Evolutionary conservation across 2,888 invertebrate genomes (phyloP).

Genomic region (Ectemnius cavifrons): DNA sequence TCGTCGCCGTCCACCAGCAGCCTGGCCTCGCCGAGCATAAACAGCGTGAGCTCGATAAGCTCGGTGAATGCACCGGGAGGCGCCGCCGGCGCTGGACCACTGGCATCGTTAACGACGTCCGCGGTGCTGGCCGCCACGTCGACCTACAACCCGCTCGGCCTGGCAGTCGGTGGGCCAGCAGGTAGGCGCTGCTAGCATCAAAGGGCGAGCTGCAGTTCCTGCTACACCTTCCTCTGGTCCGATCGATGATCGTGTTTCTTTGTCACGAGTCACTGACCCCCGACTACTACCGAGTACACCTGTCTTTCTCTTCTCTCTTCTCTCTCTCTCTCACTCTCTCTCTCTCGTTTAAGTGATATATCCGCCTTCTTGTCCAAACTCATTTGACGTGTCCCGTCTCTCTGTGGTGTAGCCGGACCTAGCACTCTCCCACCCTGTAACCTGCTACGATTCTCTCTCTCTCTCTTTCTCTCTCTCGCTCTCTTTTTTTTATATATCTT

Average conservation of each 20-base stretch:
- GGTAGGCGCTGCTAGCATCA: slow-evolving; percentile 82
- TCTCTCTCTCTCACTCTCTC: slow-evolving; percentile 18
- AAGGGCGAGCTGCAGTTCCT: slow-evolving; percentile 76
- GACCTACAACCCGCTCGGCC: slow-evolving; percentile 92
- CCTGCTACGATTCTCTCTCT: slow-evolving; percentile 46
- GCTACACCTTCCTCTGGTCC: slow-evolving; percentile 73
- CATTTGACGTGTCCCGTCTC: slow-evolving; percentile 60
- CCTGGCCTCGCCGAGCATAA: slow-evolving; percentile 58
- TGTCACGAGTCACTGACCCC: slow-evolving; percentile 50
- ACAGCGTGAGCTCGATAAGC: slow-evolving; percentile 79
- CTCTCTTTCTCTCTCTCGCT: slow-evolving; percentile 49
- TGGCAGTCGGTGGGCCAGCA: slow-evolving; percentile 88
- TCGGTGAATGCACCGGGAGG: slow-evolving; percentile 80
- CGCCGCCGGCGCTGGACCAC: slow-evolving; percentile 71
- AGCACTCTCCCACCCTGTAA: slow-evolving; percentile 68
- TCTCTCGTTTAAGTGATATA: slow-evolving; percentile 20
- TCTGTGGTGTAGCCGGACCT: slow-evolving; percentile 77
- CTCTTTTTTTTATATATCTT: slow-evolving; percentile 56
- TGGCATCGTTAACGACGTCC: slow-evolving; percentile 75
- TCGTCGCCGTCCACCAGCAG: slow-evolving; percentile 68
- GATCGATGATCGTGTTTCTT: slow-evolving; percentile 47
- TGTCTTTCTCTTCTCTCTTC: slow-evolving; percentile 16
- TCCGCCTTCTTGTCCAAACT: slow-evolving; percentile 38
- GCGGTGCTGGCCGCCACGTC: slow-evolving; percentile 78
- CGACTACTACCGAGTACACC: slow-evolving; percentile 38